phyloP scores from a whole-genome alignment of 2,113 vertebrate species.

The Pteropus alecto region DNA sequence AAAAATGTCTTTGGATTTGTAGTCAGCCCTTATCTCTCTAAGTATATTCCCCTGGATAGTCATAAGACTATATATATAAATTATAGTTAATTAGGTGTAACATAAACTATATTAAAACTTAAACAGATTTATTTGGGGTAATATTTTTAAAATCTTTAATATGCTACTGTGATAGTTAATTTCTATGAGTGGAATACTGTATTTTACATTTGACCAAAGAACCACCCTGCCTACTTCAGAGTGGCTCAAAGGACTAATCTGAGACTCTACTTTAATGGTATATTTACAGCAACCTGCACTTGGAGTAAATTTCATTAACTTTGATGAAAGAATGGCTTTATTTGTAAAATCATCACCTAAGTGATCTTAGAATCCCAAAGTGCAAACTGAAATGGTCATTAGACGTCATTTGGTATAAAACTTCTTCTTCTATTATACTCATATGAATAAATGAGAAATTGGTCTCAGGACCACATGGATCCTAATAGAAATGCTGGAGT shows the following conservation, averaged over 20 bases:
- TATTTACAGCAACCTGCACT: not conserved
- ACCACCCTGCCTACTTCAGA: not conserved
- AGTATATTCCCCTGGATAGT: not conserved
- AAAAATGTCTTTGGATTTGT: not conserved
- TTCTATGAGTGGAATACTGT: not conserved
- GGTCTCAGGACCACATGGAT: not conserved
- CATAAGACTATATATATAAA: not conserved
- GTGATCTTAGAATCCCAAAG: not conserved
- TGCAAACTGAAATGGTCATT: not conserved
- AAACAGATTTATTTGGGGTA: constrained; percentile 11
- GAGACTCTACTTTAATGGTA: not conserved
- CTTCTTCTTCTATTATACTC: not conserved
- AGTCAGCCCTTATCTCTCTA: not conserved
- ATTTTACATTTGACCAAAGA: not conserved
- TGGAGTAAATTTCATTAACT: not conserved
- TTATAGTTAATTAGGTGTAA: not conserved
- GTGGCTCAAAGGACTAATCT: not conserved
- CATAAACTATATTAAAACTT: not conserved
- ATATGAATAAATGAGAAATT: not conserved
- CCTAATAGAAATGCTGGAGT: not conserved
- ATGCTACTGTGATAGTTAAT: not conserved
- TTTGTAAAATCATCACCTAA: not conserved
- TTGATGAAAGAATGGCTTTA: constrained; percentile 9
- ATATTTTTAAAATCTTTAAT: not conserved
- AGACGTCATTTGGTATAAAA: not conserved